Percentiles rank a stretch among this genome's conserved stretches.
Evolutionary conservation across 2,113 vertebrate genomes (phyloP).

Genomic region (Hemicordylus capensis): DNA sequence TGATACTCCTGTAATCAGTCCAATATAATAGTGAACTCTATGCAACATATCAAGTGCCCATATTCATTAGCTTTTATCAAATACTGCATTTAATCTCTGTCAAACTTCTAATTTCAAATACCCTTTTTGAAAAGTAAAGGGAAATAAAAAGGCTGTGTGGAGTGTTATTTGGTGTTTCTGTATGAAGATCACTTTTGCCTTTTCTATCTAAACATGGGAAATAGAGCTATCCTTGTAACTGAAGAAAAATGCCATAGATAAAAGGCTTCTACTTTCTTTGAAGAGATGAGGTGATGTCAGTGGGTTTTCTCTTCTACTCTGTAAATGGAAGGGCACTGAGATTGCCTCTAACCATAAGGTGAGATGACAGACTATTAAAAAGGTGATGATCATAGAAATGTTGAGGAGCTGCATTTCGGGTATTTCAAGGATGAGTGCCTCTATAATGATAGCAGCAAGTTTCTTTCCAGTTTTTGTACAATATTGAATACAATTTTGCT

Average conservation of each 20-base stretch:
- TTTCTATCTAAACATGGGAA: neutral
- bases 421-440: neutral
- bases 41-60: neutral
- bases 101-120: conserved; percentile 7
- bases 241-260: neutral
- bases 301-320: neutral
- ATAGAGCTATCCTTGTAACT: neutral
- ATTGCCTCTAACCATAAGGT: neutral
- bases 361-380: neutral
- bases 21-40: neutral
- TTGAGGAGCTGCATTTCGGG: neutral
- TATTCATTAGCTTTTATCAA: conserved; percentile 14
- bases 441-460: neutral
- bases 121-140: conserved; percentile 14
- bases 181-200: neutral
- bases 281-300: neutral
- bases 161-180: neutral
- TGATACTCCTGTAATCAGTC: conserved; percentile 16
- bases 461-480: neutral
- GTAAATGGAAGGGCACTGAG: conserved; percentile 5
- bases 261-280: neutral
- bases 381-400: neutral
- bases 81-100: neutral
- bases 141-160: neutral
- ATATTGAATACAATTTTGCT: neutral